These are phyloP conservation scores for Heliconius melpomene DNA, from an alignment of 1,140 invertebrate species.

Conservation along the genomic window DNA sequence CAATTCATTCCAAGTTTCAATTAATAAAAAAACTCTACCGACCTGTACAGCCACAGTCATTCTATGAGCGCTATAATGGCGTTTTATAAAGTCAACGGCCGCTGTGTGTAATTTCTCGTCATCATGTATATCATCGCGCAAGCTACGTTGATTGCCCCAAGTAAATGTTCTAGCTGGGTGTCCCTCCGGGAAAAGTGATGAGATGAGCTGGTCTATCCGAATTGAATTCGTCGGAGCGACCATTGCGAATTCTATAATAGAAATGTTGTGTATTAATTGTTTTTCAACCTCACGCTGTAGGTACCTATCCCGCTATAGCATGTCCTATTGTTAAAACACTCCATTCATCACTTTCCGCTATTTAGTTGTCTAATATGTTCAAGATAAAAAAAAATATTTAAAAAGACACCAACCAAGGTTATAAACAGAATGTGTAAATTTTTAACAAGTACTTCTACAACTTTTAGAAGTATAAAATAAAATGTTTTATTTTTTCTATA, in stretches of 20 bases:
- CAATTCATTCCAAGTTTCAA: too few species aligned
- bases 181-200: constrained; percentile 83
- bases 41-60: constrained; percentile 93
- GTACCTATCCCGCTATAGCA: too few species aligned
- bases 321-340: not conserved
- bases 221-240: constrained; percentile 84
- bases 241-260: constrained; percentile 87
- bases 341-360: too few species aligned
- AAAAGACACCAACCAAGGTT: too few species aligned
- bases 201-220: constrained; percentile 88
- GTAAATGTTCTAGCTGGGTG: constrained; percentile 90
- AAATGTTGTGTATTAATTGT: too few species aligned
- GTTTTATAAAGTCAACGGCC: constrained; percentile 89
- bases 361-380: too few species aligned
- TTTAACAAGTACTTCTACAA: too few species aligned
- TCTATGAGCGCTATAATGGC: constrained; percentile 93
- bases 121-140: constrained; percentile 84
- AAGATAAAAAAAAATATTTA: too few species aligned
- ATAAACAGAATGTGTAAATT: too few species aligned
- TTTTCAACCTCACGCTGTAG: too few species aligned
- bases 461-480: not conserved
- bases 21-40: not conserved
- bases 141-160: constrained; percentile 92
- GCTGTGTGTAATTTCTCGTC: constrained; percentile 84
- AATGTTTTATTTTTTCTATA: not conserved